phyloP scores from a whole-genome alignment of 37 sponge, comb jelly and placozoan species.

The Axinella damicornis region DNA sequence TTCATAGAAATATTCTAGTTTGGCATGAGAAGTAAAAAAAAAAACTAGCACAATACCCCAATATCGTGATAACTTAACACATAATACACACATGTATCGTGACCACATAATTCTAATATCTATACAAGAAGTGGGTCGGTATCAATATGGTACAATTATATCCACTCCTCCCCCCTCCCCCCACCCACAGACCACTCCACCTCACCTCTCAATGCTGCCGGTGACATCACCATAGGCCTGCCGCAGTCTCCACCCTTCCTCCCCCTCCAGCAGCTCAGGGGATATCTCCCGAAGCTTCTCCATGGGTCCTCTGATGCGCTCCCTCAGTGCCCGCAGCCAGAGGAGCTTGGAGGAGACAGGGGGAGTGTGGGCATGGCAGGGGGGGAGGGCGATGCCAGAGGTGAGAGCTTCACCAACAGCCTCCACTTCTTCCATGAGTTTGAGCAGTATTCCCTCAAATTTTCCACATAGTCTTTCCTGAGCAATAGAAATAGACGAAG shows the following conservation, averaged over 20 bases:
- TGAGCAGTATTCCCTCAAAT: slow-evolving; percentile 15
- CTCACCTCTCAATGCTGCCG: slow-evolving; percentile 37
- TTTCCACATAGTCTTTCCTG: slow-evolving; percentile 17
- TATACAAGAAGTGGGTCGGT: no score
- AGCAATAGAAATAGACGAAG: no score
- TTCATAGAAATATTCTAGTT: no score
- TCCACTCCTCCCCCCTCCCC: no score
- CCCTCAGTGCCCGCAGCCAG: slow-evolving; percentile 78
- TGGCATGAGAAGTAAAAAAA: no score
- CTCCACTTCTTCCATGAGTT: slow-evolving; percentile 26
- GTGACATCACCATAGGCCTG: slow-evolving; percentile 39
- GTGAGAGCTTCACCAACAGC: slow-evolving; percentile 32
- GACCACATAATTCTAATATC: no score
- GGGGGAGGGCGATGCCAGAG: slow-evolving; percentile 34
- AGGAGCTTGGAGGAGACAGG: slow-evolving; percentile 64
- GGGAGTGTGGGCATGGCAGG: slow-evolving; percentile 71
- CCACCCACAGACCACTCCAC: not conserved
- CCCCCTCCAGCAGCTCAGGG: slow-evolving; percentile 77
- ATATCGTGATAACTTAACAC: no score
- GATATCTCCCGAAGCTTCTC: slow-evolving; percentile 48
- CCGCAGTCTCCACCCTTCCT: slow-evolving; percentile 79
- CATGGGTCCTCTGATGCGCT: slow-evolving; percentile 59
- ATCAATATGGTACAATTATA: no score
- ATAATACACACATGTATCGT: no score
- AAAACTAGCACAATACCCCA: no score